phyloP scores from a whole-genome alignment of 1,140 invertebrate genomes.

The Drosophila equinoxialis region DNA sequence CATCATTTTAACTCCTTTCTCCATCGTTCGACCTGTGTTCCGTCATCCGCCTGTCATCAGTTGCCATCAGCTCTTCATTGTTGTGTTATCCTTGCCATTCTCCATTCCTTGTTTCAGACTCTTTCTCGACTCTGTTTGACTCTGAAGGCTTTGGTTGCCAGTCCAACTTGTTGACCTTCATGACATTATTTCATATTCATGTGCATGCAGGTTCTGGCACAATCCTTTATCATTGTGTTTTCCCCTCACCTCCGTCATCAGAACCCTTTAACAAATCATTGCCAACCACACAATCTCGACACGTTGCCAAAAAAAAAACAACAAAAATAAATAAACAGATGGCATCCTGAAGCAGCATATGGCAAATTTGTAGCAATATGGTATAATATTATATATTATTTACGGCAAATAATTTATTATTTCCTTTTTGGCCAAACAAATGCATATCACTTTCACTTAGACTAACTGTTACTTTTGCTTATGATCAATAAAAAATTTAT shows the following conservation, averaged over 20 bases:
- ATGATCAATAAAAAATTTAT: no score
- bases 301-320: neutral
- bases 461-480: no score
- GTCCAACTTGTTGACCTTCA: constrained; percentile 16
- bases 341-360: neutral
- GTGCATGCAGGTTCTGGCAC: neutral
- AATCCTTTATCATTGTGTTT: constrained; percentile 8
- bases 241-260: neutral
- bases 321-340: neutral
- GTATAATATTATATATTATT: neutral
- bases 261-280: constrained; percentile 6
- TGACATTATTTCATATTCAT: constrained; percentile 19
- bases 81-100: constrained; percentile 13
- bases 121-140: constrained; percentile 2
- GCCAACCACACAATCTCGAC: neutral
- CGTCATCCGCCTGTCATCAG: constrained; percentile 18
- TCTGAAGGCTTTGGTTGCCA: constrained; percentile 5
- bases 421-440: no score
- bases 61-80: constrained; percentile 13
- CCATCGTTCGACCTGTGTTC: constrained; percentile 31
- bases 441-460: no score
- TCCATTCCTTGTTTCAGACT: constrained; percentile 1
- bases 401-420: neutral
- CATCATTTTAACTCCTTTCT: constrained; percentile 32
- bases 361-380: neutral